These are phyloP conservation scores for Karalla daura DNA, from an alignment of 2,797 vertebrate genomes.

Conservation along the genomic window DNA sequence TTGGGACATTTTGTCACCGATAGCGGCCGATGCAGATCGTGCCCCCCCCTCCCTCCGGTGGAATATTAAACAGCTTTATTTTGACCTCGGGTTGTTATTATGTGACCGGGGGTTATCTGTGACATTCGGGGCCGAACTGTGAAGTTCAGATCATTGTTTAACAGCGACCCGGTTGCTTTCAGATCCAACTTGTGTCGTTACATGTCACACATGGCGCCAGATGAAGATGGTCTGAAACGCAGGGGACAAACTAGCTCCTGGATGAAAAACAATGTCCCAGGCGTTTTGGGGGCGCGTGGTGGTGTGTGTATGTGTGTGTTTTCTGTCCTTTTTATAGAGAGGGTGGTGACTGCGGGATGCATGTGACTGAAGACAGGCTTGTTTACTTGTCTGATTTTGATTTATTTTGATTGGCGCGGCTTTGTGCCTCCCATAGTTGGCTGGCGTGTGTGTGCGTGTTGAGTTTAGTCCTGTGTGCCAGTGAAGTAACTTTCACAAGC, in stretches of 20 bases:
- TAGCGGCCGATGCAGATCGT: slow-evolving; percentile 11
- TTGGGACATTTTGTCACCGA: slow-evolving; percentile 20
- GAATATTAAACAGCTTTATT: not conserved
- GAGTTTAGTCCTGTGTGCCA: slow-evolving; percentile 20
- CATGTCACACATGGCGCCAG: slow-evolving; percentile 50
- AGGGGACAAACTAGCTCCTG: slow-evolving; percentile 20
- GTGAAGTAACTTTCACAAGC: slow-evolving; percentile 19
- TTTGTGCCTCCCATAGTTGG: slow-evolving; percentile 4
- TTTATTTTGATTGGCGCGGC: slow-evolving; percentile 23
- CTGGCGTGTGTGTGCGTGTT: slow-evolving; percentile 12
- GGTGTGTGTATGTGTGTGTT: slow-evolving; percentile 18
- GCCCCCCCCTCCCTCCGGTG: no score
- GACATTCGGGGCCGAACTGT: slow-evolving; percentile 2
- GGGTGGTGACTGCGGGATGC: slow-evolving; percentile 61
- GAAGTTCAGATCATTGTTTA: slow-evolving; percentile 39
- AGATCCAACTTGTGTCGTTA: slow-evolving; percentile 51
- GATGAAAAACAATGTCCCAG: slow-evolving; percentile 47
- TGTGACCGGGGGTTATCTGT: not conserved
- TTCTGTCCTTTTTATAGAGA: slow-evolving; percentile 56
- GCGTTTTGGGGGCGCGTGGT: slow-evolving; percentile 20
- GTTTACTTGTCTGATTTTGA: slow-evolving; percentile 45
- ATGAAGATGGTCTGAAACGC: slow-evolving; percentile 45
- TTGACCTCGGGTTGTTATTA: slow-evolving; percentile 18
- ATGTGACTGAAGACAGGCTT: slow-evolving; percentile 46
- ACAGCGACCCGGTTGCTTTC: slow-evolving; percentile 63